Evolutionary conservation across 2,797 vertebrate genomes (phyloP).

Genomic region (Pempheris klunzingeri): DNA sequence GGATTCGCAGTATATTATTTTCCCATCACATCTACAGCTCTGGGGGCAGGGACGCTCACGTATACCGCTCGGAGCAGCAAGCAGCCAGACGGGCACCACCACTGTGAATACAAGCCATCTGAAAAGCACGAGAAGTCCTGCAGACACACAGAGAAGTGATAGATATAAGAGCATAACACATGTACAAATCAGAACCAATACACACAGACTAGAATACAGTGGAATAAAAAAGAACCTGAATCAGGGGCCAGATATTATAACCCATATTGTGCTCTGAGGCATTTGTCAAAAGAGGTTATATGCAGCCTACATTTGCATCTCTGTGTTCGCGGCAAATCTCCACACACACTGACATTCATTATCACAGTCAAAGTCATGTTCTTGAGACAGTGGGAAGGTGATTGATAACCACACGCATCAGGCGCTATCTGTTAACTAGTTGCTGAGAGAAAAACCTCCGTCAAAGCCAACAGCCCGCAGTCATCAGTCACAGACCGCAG

Average conservation of each 20-base stretch:
- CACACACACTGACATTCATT: constrained; percentile 32
- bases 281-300: constrained; percentile 28
- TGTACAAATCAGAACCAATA: background rate
- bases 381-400: constrained; percentile 40
- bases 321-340: constrained; percentile 23
- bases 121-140: constrained; percentile 82
- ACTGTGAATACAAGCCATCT: constrained; percentile 82
- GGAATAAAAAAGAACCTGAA: background rate
- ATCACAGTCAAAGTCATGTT: constrained; percentile 52
- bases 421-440: constrained; percentile 53
- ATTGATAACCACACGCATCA: constrained; percentile 52
- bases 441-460: constrained; percentile 38
- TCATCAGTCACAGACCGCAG: constrained; percentile 58
- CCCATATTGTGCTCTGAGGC: constrained; percentile 13
- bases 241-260: constrained; percentile 14
- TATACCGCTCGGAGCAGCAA: constrained; percentile 84
- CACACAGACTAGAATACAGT: background rate
- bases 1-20: constrained; percentile 99
- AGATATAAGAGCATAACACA: constrained; percentile 24
- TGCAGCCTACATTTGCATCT: constrained; percentile 38
- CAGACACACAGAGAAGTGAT: constrained; percentile 67
- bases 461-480: constrained; percentile 52
- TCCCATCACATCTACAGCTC: constrained; percentile 97
- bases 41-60: constrained; percentile 94
- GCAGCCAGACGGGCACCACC: constrained; percentile 81